phyloP scores from a whole-genome alignment of 1,140 invertebrate genomes.

The Brevipalpus yothersi region DNA sequence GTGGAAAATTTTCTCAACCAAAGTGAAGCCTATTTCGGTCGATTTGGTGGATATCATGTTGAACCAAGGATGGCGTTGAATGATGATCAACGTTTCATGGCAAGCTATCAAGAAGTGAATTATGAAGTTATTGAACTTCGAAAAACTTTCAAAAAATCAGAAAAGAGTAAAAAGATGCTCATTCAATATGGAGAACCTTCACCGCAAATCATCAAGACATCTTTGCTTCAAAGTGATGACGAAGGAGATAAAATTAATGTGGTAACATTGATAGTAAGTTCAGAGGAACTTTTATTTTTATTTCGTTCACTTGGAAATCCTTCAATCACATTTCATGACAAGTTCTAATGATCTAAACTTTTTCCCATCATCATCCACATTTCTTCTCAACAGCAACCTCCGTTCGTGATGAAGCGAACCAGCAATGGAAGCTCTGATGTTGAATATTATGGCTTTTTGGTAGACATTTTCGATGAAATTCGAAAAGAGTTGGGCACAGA shows the following conservation, averaged over 20 bases:
- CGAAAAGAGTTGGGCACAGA: not conserved
- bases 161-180: no score
- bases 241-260: not conserved
- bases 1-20: not conserved
- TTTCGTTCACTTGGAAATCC: no score
- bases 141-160: no score
- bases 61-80: not conserved
- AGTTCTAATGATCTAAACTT: not conserved
- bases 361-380: not conserved
- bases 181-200: no score
- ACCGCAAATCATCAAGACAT: no score
- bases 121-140: no score
- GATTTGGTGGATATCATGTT: not conserved
- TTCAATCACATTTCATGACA: no score
- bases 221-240: not conserved
- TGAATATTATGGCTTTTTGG: slow-evolving; percentile 1
- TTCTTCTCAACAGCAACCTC: not conserved
- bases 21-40: not conserved
- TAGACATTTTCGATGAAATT: not conserved
- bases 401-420: not conserved
- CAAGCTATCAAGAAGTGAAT: not conserved
- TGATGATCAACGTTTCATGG: not conserved
- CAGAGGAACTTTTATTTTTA: not conserved
- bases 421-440: not conserved
- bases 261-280: not conserved